Evolutionary conservation across 92 coral and sea anemone species (phyloP), one percentile per base, ranked within the genome.

Genomic region (Parazoanthus darwini): DNA sequence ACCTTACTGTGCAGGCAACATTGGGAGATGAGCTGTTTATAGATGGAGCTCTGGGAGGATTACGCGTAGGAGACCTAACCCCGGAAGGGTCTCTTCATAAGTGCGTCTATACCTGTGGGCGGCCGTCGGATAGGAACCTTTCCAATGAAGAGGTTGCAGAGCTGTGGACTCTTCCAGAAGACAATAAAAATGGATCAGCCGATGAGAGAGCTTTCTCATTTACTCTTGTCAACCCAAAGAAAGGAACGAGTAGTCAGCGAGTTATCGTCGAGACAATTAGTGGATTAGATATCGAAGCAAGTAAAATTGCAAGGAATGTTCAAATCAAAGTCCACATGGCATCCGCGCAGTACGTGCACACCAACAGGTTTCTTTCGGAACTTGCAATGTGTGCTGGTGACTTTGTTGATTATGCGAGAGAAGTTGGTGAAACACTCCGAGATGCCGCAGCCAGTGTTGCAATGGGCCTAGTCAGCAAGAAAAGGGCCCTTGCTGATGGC

Each of bases 361-460:
- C 99, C 1, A 95, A 97, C 65, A 88, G 99, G 38, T 97, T 97
- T 80, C 84, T 97, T 56, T 92, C 98, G 6, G 99, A 97, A 87
- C 91, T 97, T 46, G 94, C 90, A 81, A 92, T 92, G 29, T 97
- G 98, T 70, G 96, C 91, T 42, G 98, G 98, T 56, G 99, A 97
- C 91, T 97, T 93, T 74, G 96, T 95, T 51, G 94, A 92, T 14
- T 93, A 97, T 74, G 99, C 99, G 11, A 89, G 93, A 80, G 95
- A 92, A 73, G 89, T 97, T 70, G 99, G 98, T 13, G 98, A 97
- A 56, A 95, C 94, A 58, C 86, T 97, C 29, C 94, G 98, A 18
- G 95, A 94, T 82, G 99, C 98, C 65, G 99, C 99, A 9, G 93
- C 98, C 37, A 91, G 88, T 91, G 98, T 97, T 56, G 99, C 99